phyloP scores from a whole-genome alignment of 92 coral and sea anemone species.

The Pocillopora grandis region DNA sequence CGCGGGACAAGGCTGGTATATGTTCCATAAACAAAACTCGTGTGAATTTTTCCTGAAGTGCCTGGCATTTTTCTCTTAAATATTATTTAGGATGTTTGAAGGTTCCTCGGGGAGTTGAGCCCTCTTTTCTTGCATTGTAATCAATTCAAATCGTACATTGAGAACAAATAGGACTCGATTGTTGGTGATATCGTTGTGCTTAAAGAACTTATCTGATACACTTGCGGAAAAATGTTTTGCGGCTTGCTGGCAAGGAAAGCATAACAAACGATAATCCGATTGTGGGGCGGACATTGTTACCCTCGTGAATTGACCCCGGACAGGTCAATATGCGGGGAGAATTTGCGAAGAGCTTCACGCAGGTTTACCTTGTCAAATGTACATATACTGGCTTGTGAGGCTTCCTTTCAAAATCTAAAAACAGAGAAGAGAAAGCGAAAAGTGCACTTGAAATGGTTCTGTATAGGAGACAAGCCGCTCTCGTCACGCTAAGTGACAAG shows the following conservation, averaged over 20 bases:
- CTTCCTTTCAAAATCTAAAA: neutral
- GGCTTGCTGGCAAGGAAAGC: neutral
- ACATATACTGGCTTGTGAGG: neutral
- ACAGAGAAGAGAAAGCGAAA: neutral
- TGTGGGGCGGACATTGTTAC: constrained; percentile 4
- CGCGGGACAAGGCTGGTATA: neutral
- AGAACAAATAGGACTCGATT: too few relatives aligned
- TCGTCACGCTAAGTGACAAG: neutral
- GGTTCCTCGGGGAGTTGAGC: too few relatives aligned
- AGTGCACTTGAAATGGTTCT: neutral
- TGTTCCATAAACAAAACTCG: neutral
- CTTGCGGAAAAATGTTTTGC: neutral
- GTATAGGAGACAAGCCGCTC: neutral
- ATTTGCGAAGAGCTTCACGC: neutral
- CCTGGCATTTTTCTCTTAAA: neutral
- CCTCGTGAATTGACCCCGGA: neutral
- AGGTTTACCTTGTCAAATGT: neutral
- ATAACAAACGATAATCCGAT: neutral
- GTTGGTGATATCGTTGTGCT: too few relatives aligned
- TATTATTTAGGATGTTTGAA: neutral
- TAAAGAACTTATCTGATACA: neutral
- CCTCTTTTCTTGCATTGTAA: too few relatives aligned
- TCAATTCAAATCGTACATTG: too few relatives aligned
- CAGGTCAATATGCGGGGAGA: neutral
- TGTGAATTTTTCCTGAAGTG: neutral